Evolutionary conservation across 92 coral and sea anemone genomes (phyloP).

Genomic region (Parazoanthus darwini): DNA sequence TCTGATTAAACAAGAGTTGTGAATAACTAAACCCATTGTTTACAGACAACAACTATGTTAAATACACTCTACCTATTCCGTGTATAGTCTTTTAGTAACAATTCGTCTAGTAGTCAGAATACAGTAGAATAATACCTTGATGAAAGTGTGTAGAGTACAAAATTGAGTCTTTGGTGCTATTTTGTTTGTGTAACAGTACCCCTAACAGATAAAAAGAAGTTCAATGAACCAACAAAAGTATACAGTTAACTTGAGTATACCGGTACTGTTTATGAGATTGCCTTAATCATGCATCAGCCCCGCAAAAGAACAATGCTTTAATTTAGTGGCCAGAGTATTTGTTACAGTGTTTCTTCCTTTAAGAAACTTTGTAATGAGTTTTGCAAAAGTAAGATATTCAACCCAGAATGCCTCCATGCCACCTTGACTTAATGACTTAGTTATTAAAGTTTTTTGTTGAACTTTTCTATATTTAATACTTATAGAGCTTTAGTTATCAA

Average conservation of each 20-base stretch:
- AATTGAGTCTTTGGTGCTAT: conserved; percentile 21
- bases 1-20: no score
- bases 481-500: no score
- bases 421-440: no score
- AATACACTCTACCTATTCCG: background rate
- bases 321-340: no score
- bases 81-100: background rate
- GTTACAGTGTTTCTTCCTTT: no score
- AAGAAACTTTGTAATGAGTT: no score
- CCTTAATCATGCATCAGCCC: no score
- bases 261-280: background rate
- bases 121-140: background rate
- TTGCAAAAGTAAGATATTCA: no score
- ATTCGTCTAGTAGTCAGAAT: background rate
- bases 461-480: no score
- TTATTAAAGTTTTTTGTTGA: no score
- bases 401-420: no score
- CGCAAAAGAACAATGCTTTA: no score
- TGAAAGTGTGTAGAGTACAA: conserved; percentile 19
- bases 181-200: conserved; percentile 23
- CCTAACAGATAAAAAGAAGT: conserved; percentile 15
- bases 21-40: background rate
- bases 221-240: background rate
- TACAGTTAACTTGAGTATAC: background rate
- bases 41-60: background rate